A percentile compares a stretch with the other conserved stretches of the same genome.
Evolutionary conservation across 2,113 vertebrate genomes (phyloP).

Genomic region (Atrichornis clamosus): DNA sequence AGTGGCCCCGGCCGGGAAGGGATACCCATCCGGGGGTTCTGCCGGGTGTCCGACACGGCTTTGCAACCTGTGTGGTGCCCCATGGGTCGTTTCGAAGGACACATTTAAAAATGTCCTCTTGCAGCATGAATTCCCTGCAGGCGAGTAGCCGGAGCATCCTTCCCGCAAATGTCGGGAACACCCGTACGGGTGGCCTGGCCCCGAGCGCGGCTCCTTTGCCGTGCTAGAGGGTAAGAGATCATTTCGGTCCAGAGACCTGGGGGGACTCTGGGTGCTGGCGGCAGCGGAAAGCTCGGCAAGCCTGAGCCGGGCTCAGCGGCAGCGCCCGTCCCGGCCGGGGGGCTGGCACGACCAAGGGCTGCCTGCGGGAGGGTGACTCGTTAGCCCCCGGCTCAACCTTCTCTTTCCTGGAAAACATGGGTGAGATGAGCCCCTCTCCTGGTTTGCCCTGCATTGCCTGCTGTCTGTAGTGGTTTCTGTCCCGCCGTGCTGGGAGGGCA

Average conservation of each 20-base stretch:
- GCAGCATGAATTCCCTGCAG: neutral
- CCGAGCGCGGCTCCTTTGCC: neutral
- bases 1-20: neutral
- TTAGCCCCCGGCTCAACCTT: neutral
- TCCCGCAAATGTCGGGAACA: neutral
- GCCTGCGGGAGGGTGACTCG: neutral
- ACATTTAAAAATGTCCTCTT: rapidly evolving
- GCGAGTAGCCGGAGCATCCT: neutral
- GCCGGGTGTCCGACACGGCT: neutral
- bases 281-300: neutral
- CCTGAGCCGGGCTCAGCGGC: neutral
- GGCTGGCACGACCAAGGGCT: neutral
- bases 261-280: neutral
- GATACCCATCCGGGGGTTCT: neutral
- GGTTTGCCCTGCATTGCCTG: neutral
- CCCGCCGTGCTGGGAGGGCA: neutral
- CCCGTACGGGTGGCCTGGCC: neutral
- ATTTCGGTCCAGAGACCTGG: rapidly evolving
- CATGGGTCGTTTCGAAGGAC: neutral
- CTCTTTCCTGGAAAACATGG: neutral
- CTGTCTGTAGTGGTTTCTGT: neutral
- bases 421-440: neutral
- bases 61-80: neutral
- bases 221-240: neutral
- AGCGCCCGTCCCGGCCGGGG: neutral